Conservation (phyloP, 2,113 vertebrate genomes). For the Rhinopomastus cyanomelas region DNA sequence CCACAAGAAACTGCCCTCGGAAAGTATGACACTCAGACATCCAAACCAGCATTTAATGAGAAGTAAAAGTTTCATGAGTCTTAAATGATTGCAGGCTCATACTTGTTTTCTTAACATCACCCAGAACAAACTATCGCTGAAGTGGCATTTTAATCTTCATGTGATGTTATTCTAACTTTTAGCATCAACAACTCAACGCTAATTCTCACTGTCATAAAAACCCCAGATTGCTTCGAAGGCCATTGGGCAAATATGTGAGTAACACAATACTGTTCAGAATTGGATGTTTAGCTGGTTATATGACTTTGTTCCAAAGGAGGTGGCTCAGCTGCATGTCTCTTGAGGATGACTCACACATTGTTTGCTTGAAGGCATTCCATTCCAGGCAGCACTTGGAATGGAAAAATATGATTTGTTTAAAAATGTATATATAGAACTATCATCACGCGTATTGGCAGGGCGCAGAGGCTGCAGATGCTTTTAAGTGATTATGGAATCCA, state of each 20-base stretch:
- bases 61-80: not conserved
- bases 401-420: conserved; percentile 29
- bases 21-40: not conserved
- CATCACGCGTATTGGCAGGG: not conserved
- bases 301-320: conserved; percentile 44
- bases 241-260: not conserved
- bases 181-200: conserved; percentile 6
- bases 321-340: not conserved
- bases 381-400: conserved; percentile 23
- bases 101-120: not conserved
- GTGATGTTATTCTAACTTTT: conserved; percentile 17
- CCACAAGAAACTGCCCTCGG: not conserved
- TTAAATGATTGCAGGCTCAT: conserved; percentile 11
- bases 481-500: not conserved
- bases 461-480: not conserved
- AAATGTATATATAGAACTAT: conserved; percentile 7
- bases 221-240: not conserved
- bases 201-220: conserved; percentile 6
- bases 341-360: conserved; percentile 44
- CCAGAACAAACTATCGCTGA: conserved; percentile 16
- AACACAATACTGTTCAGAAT: conserved; percentile 24
- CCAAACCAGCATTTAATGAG: not conserved
- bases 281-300: not conserved
- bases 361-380: conserved; percentile 39
- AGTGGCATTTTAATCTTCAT: conserved; percentile 19